Conservation (phyloP, 2,888 invertebrate species). For the Homarus gammarus region DNA sequence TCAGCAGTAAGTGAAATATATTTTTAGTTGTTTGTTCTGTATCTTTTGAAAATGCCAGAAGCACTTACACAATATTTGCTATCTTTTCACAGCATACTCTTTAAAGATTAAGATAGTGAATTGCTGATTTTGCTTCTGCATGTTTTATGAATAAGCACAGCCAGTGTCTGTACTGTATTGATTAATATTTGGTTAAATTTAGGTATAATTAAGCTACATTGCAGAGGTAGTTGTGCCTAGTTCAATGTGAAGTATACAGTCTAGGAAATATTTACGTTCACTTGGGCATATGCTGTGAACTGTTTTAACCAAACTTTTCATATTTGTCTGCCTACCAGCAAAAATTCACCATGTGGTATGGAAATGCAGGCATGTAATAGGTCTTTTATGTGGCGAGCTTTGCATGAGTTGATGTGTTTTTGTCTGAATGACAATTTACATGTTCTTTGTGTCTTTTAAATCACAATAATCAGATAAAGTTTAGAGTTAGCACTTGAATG, state of each 20-base stretch:
- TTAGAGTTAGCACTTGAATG: background rate
- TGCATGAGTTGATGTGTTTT: constrained; percentile 40
- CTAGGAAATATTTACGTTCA: constrained; percentile 10
- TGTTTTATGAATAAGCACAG: constrained; percentile 16
- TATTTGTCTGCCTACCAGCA: constrained; percentile 38
- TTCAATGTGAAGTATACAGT: constrained; percentile 15
- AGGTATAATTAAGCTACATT: constrained; percentile 3
- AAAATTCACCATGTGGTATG: constrained; percentile 57
- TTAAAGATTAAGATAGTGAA: constrained; percentile 28
- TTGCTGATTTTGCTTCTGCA: constrained; percentile 26
- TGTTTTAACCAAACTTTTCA: constrained; percentile 34
- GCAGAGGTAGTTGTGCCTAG: constrained; percentile 8
- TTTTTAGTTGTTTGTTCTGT: constrained; percentile 29
- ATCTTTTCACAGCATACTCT: constrained; percentile 7
- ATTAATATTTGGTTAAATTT: constrained; percentile 2
- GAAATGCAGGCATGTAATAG: constrained; percentile 57
- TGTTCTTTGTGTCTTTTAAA: background rate
- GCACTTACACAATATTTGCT: constrained; percentile 27
- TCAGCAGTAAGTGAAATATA: constrained; percentile 49
- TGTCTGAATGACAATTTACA: constrained; percentile 8
- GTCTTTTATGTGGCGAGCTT: constrained; percentile 29
- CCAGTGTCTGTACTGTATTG: constrained; percentile 23
- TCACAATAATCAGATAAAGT: background rate
- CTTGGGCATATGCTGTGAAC: constrained; percentile 23
- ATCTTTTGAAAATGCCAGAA: constrained; percentile 19